These are phyloP conservation scores for Onychomys torridus DNA, from an alignment of 2,797 vertebrate species.

Conservation along the genomic window DNA sequence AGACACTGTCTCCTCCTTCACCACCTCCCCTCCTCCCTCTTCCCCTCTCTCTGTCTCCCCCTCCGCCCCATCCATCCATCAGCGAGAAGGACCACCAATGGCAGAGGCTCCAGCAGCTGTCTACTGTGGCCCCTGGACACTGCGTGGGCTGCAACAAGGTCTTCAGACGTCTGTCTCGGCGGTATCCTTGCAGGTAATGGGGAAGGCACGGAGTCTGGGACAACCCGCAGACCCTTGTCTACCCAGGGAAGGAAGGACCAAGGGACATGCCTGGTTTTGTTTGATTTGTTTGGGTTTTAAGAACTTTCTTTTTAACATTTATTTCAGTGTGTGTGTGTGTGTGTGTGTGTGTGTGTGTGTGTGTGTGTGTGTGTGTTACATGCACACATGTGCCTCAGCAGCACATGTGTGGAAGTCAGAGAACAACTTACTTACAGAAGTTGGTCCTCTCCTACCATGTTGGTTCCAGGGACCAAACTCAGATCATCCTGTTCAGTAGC, in stretches of 20 bases:
- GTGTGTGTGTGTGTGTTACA: no score
- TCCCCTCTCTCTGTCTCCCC: background rate
- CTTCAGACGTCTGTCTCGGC: slow-evolving; percentile 85
- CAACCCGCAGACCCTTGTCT: background rate
- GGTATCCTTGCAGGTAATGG: slow-evolving; percentile 87
- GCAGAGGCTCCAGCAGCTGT: slow-evolving; percentile 86
- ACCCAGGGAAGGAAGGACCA: background rate
- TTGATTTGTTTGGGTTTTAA: background rate
- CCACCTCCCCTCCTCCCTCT: background rate
- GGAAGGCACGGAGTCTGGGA: background rate
- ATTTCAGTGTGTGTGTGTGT: background rate
- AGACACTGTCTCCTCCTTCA: background rate
- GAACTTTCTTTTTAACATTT: background rate
- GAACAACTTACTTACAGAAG: background rate
- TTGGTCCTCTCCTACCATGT: background rate
- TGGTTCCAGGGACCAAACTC: background rate
- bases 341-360: background rate
- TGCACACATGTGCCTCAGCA: no score
- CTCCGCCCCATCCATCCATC: background rate
- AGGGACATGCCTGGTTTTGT: background rate
- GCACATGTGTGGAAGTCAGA: background rate
- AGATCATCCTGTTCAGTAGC: background rate
- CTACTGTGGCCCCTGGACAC: slow-evolving; percentile 28
- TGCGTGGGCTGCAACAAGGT: slow-evolving; percentile 84
- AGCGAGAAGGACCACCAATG: slow-evolving; percentile 89